phyloP scores from a whole-genome alignment of 2,113 vertebrate species.

The Nanorana parkeri region DNA sequence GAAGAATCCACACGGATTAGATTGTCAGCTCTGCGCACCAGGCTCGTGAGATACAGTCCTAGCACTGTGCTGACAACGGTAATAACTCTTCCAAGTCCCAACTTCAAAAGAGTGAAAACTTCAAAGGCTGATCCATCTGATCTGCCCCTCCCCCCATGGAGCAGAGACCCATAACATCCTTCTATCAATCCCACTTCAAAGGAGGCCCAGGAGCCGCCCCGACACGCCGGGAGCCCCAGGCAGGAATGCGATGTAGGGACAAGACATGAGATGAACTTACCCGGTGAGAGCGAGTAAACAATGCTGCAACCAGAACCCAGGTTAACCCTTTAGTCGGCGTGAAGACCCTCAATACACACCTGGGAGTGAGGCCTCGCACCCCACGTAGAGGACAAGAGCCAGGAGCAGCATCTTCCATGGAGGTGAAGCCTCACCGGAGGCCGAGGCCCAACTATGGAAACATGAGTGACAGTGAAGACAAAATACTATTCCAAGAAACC shows the following conservation, averaged over 20 bases:
- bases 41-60: not conserved
- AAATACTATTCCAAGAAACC: too few species aligned
- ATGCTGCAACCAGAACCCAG: not conserved
- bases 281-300: too few species aligned
- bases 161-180: not conserved
- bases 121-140: not conserved
- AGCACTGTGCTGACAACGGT: not conserved
- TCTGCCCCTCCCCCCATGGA: not conserved
- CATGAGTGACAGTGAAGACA: too few species aligned
- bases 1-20: not conserved
- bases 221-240: constrained; percentile 15
- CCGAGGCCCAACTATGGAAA: too few species aligned
- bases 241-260: not conserved
- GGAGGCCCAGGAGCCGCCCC: not conserved
- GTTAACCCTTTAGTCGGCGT: not conserved
- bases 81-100: too few species aligned
- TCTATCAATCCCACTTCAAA: constrained; percentile 38
- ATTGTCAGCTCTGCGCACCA: not conserved
- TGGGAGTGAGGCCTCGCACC: not conserved
- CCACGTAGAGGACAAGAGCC: not conserved
- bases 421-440: too few species aligned
- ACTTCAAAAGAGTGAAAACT: too few species aligned
- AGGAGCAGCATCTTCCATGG: constrained; percentile 12
- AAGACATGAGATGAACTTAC: too few species aligned
- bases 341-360: not conserved